Evolutionary conservation across 2,888 invertebrate genomes (phyloP), one percentile per base, ranked within the genome.

Genomic region (Neocrepidodera transversa): DNA sequence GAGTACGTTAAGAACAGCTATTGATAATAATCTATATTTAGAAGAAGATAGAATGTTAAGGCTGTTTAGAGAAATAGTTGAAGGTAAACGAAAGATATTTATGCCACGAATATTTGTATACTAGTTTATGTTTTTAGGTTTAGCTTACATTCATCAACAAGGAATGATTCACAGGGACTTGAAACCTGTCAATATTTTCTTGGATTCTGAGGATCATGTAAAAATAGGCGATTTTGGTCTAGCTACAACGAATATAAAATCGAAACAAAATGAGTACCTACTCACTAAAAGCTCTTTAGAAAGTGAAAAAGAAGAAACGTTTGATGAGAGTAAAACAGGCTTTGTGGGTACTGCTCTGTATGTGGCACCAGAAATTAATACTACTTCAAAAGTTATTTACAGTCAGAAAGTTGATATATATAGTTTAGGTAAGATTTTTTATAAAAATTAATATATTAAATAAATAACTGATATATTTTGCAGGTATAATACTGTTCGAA

Each of bases 201-300:
- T 99, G 76, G 97, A 97, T 76, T 90, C 89, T 1, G 91, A 92
- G 68, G 96, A 97, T 80, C 94, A 95, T 76, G 95, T 95, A 1
- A 98, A 98, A 83, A 98, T 98, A 66, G 98, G 97, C 8, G 98
- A 98, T 80, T 98, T 98, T 79, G 98, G 98, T 10, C 83, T 98
- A 1, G 97, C 98, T 0, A 97, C 95, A 0, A 92, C 91, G 0
- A 88, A 52, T 16, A 84, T 88, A 49, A 69, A 77, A 43, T 64
- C 70, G 1, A 72, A 71, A 67, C 64, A 69, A 20, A 74, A 70
- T 51, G 76, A 76, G 11, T 58, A 65, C 36, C 57, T 53, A 8
- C 57, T 66, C 16, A 72, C 68, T 16, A 75, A 68, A 62, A 76
- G 71, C 58, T 76, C 63, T 16, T 11, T 65, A 11, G 72, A 73